A percentile compares a stretch with the other conserved stretches of the same genome.
Evolutionary conservation across 2,113 vertebrate genomes (phyloP).

Genomic region (Melanerpes aurifrons): DNA sequence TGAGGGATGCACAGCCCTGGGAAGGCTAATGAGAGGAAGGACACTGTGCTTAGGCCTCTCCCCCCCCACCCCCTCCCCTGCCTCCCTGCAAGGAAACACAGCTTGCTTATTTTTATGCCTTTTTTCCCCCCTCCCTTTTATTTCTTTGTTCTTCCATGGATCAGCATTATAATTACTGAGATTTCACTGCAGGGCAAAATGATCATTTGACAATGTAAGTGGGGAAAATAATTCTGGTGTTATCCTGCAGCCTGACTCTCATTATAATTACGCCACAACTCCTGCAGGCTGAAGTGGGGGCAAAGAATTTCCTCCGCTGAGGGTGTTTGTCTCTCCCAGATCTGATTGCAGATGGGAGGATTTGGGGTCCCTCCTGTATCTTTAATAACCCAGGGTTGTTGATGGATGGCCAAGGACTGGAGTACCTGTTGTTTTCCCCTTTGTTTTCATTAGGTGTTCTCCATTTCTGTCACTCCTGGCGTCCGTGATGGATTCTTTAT

Average conservation of each 20-base stretch:
- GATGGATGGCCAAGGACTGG: constrained; percentile 4
- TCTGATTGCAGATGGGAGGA: constrained; percentile 2
- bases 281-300: constrained; percentile 47
- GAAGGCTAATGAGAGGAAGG: constrained; percentile 14
- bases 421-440: constrained; percentile 49
- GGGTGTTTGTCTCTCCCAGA: not conserved
- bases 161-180: constrained; percentile 64
- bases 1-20: not conserved
- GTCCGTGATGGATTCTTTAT: not conserved
- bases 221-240: constrained; percentile 41
- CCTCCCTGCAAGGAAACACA: constrained; percentile 24
- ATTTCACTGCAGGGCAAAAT: constrained; percentile 64
- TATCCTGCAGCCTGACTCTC: constrained; percentile 49
- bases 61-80: not conserved
- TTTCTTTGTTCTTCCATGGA: constrained; percentile 59
- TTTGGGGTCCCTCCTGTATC: not conserved
- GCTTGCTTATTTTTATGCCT: not conserved
- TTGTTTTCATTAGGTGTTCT: constrained; percentile 45
- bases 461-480: constrained; percentile 6
- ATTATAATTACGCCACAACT: constrained; percentile 22
- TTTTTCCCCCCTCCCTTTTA: not conserved
- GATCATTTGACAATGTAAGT: constrained; percentile 62
- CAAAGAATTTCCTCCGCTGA: constrained; percentile 16
- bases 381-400: constrained; percentile 9
- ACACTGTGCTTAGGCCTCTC: not conserved